Evolutionary conservation across 2,113 vertebrate genomes (phyloP), one percentile per base, ranked within the genome.

Genomic region (Pteronura brasiliensis): DNA sequence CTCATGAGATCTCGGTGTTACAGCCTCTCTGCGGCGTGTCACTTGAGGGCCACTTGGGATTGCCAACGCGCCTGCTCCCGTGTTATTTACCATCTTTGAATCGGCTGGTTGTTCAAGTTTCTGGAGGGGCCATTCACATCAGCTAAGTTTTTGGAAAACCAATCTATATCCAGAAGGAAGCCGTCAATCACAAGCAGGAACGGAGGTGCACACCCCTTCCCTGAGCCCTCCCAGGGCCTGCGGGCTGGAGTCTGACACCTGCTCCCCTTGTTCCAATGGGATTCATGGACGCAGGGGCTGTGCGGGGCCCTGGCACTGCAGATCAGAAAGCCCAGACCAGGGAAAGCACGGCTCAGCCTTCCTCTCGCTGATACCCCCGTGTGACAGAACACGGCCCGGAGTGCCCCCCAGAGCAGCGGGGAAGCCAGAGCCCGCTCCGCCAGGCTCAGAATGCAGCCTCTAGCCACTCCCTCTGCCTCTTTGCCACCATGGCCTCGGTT

Each of bases 351-450:
- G 14, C 5, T 47, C 1, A 0, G 12, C 23, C 25, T 42, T 12
- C 47, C 29, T 18, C 18, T 2, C 21, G 55, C 3, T 8, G 12
- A 44, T 3, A 23, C 34, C 12, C n/a, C 57, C 1, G 0, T 1
- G 3, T 0, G 2, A 65, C 34, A 0, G 29, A 4, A 20, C 5
- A 10, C 0, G 10, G 49, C 49, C 57, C 2, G 0, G 0, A 15
- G 52, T 0, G 1, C 42, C 39, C 47, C 31, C 2, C 1, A 4
- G 14, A 11, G 0, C 9, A 1, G 34, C 3, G 18, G 42, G 42
- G 88, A 47, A 25, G 18, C 18, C 88, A 76, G 34, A 31, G 6
- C 29, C 27, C 6, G 42, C 13, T 27, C 44, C 0, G 1, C 90
- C 25, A 2, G n/a, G 59, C 67, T 55, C 42, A 29, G 63, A 27